These are phyloP conservation scores for Pegoplata infirma DNA, from an alignment of 2,888 invertebrate species.

Conservation along the genomic window DNA sequence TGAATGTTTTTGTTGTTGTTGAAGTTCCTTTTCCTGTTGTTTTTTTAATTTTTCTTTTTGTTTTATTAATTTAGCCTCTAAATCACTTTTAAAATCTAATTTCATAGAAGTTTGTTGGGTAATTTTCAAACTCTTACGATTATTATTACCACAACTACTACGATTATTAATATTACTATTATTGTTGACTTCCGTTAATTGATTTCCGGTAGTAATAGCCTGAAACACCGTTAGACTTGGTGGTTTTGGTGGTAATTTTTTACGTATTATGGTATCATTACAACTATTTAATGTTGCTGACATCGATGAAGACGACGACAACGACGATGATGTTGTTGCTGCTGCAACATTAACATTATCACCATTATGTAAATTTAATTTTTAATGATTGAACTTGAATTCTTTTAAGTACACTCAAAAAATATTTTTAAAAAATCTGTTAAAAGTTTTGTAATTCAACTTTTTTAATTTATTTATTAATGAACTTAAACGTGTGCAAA, in stretches of 20 bases:
- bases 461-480: too few relatives aligned
- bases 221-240: conserved; percentile 72
- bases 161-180: too few relatives aligned
- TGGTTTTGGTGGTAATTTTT: conserved; percentile 72
- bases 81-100: conserved; percentile 73
- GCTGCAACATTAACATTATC: conserved; percentile 63
- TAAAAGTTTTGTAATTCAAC: too few relatives aligned
- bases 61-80: conserved; percentile 74
- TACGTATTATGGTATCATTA: conserved; percentile 65
- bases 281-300: conserved; percentile 45
- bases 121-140: conserved; percentile 37
- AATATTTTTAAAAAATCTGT: too few relatives aligned
- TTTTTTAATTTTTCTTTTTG: conserved; percentile 73
- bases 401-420: too few relatives aligned
- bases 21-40: conserved; percentile 68
- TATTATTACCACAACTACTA: too few relatives aligned
- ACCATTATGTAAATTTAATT: conserved; percentile 58
- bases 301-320: conserved; percentile 38
- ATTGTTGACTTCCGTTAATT: conserved; percentile 44
- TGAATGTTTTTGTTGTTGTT: conserved; percentile 25
- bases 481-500: too few relatives aligned
- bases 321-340: conserved; percentile 47
- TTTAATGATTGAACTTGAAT: conserved; percentile 47
- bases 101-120: conserved; percentile 64
- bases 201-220: conserved; percentile 56